Conservation (phyloP, 2,113 vertebrate species). For the Brevimyrus niger region DNA sequence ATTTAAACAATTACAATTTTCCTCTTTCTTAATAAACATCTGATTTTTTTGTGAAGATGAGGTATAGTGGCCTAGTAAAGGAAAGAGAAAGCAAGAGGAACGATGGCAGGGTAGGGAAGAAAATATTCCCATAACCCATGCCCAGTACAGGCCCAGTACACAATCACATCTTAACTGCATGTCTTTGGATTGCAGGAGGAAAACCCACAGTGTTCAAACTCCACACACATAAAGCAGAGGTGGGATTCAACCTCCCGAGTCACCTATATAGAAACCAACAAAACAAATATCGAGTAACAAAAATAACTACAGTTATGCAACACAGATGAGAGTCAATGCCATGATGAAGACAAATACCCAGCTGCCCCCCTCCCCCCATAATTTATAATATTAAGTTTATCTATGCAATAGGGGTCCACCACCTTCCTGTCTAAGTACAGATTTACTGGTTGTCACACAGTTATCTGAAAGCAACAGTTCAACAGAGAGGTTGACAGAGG, state of each 20-base stretch:
- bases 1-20: neutral
- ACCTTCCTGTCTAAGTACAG: neutral
- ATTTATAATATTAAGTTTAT: neutral
- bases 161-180: neutral
- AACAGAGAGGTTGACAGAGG: neutral
- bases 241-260: neutral
- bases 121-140: neutral
- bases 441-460: neutral
- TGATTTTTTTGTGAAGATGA: neutral
- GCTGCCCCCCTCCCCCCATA: neutral
- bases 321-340: neutral
- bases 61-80: neutral
- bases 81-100: neutral
- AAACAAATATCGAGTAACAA: neutral
- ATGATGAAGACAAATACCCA: neutral
- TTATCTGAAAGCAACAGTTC: neutral
- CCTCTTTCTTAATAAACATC: neutral
- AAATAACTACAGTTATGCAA: neutral
- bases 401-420: neutral
- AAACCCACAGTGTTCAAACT: neutral
- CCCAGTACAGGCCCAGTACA: neutral
- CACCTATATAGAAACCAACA: neutral
- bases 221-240: neutral
- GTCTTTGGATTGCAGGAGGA: neutral
- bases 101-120: neutral